phyloP scores from a whole-genome alignment of 2,113 vertebrate species.

The Paraplagusia blochii region DNA sequence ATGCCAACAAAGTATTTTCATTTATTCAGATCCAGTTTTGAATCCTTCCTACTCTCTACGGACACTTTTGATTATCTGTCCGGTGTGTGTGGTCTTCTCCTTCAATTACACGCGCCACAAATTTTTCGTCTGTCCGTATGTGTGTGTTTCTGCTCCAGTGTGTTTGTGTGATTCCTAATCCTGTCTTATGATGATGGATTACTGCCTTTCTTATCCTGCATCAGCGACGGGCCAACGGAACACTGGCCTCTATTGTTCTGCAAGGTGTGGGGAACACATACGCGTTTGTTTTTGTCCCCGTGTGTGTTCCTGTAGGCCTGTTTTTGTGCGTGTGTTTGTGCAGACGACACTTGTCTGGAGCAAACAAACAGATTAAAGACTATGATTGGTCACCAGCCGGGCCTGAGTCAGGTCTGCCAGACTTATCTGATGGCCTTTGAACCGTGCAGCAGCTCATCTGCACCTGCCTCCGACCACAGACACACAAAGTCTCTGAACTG shows the following conservation, averaged over 20 bases:
- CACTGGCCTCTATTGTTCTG: slow-evolving; percentile 58
- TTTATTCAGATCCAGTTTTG: too few species aligned
- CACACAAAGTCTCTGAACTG: too few species aligned
- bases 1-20: too few species aligned
- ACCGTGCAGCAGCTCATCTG: slow-evolving; percentile 36
- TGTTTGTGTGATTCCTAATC: slow-evolving; percentile 33
- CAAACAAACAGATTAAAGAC: slow-evolving; percentile 64
- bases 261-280: slow-evolving; percentile 1
- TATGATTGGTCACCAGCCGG: slow-evolving; percentile 42
- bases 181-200: slow-evolving; percentile 67
- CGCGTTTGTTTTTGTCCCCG: not conserved
- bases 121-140: slow-evolving; percentile 11
- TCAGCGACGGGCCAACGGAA: slow-evolving; percentile 58
- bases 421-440: slow-evolving; percentile 58
- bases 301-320: slow-evolving; percentile 4
- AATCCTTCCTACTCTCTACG: not conserved
- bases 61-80: slow-evolving; percentile 3
- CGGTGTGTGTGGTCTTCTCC: slow-evolving; percentile 33
- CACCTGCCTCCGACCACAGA: slow-evolving; percentile 23
- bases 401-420: slow-evolving; percentile 36
- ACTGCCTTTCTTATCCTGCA: slow-evolving; percentile 63
- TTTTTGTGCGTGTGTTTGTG: not conserved
- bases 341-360: slow-evolving; percentile 16
- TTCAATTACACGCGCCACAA: slow-evolving; percentile 25
- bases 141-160: not conserved